Evolutionary conservation across 2,888 invertebrate species (phyloP), one percentile per base, ranked within the genome.

Genomic region (Cantharis lateralis): DNA sequence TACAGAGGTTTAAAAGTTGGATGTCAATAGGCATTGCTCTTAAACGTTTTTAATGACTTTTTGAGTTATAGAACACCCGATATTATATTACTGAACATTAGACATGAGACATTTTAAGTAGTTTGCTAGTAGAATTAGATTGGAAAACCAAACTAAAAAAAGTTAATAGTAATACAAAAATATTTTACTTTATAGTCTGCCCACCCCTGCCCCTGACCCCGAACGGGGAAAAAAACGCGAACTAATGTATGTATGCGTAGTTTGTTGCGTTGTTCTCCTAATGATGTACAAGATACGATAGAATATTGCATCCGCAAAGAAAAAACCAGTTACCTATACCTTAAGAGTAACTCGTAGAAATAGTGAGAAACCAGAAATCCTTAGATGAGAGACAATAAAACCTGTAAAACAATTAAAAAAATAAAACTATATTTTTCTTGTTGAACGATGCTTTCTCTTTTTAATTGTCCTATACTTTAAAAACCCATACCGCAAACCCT

Each of bases 211-310:
- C 83, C 88, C 88, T 83, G 85, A 87, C 85, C 88, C 88, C 80
- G 87, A 88, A 82, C 85, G 87, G 88, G 88, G 88, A 72, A 88
- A 88, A 88, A 88, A 88, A 86, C 86, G 87, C 87, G 88, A 88
- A 86, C 84, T 88, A 86, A 88, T 88, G 88, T 88, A 88, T 88
- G 88, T 88, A 88, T 88, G 88, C 84, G 88, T 88, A 88, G 87
- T 88, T 82, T 86, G 87, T 85, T 88, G 88, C 87, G 88, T 88
- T 83, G 86, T 84, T 79, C 85, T 88, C 81, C 85, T 88, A 79
- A 88, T 88, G 87, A 86, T 88, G 84, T 88, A 88, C 85, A 88
- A 88, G 86, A 88, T 88, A 83, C 86, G 88, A 85, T 79, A 78
- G 78, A 76, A 68, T 72, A 62, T 72, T 75, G 76, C 76, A 78